Evolutionary conservation across 1,140 invertebrate genomes (phyloP), one percentile per base, ranked within the genome.

Genomic region (Coboldia fuscipes): DNA sequence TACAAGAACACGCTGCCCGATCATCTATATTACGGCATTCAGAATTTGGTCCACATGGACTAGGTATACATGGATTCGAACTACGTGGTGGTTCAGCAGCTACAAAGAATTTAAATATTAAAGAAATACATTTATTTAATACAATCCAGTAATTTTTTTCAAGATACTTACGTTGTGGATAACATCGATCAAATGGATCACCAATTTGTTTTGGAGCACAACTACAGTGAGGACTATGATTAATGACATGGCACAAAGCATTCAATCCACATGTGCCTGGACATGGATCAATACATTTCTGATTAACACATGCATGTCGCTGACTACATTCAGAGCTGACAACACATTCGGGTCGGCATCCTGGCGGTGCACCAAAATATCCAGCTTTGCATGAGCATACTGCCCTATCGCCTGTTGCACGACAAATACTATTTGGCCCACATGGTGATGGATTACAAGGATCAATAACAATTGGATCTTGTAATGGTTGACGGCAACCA

Each of bases 171-270:
- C 76, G 62, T 61, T 69, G 70, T 45, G 65, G 66, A 15, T 60
- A 51, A 46, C 83, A 89, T 45, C 70, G 60, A 3, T 75, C 65
- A 43, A 84, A 83, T 17, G 83, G 82, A 70, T 86, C 79, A n/a
- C 82, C 82, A 2, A 68, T 63, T 34, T 65, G 70, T 13, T 70
- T 65, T 22, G 67, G 63, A 33, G 75, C 69, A 50, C 84, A 89
- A 34, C 72, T 76, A 41, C 83, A 88, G 31, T 84, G 77, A 0
- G 81, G 79, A 50, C 82, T 81, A 46, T 88, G 84, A 44, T 80
- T 77, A 33, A 73, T 64, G 1, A 84, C 77, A 44, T 75, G 69
- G 39, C 82, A 88, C 22, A 70, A 58, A 20, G 82, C 76, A 43
- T 79, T 72, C 10, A 72, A 57, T 4, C 81, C 82, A 48, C 82